A percentile compares a stretch with the other conserved stretches of the same genome.
Conservation (phyloP, 2,113 vertebrate species). For the Tupaia tana region DNA sequence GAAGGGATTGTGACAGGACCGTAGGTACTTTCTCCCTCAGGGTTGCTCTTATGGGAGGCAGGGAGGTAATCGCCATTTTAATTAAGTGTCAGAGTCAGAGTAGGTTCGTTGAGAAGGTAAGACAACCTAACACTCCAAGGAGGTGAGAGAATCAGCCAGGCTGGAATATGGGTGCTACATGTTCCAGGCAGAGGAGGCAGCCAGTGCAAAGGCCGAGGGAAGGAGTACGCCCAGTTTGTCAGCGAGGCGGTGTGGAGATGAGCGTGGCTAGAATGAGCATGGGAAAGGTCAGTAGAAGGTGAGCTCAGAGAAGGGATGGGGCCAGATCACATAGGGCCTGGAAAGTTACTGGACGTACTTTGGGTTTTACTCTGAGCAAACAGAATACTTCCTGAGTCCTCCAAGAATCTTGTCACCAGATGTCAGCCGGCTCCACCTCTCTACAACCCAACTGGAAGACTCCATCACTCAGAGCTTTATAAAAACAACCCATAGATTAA, state of each 20-base stretch:
- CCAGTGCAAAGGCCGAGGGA: not conserved
- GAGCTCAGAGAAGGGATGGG: not conserved
- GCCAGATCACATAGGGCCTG: not conserved
- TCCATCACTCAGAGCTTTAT: not conserved
- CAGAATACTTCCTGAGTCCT: not conserved
- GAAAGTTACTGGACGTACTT: not conserved
- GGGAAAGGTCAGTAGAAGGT: not conserved
- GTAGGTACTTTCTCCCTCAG: not conserved
- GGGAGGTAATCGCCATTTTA: not conserved
- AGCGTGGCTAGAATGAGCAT: not conserved
- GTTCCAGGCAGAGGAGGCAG: not conserved
- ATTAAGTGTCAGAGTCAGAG: not conserved
- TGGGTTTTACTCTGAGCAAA: conserved; percentile 19
- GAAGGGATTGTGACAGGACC: too few species aligned
- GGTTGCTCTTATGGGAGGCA: not conserved
- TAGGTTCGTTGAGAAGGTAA: not conserved
- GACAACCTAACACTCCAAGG: not conserved
- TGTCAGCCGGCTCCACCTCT: not conserved
- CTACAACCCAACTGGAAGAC: not conserved
- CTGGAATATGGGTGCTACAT: not conserved
- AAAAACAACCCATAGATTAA: conserved; percentile 50
- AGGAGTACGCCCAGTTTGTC: not conserved
- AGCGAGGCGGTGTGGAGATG: not conserved
- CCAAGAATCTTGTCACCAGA: not conserved
- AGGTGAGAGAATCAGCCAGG: not conserved